A percentile compares a stretch with the other conserved stretches of the same genome.
These are phyloP conservation scores for Rhagologus leucostigma DNA, from an alignment of 2,113 vertebrate genomes.

Conservation along the genomic window DNA sequence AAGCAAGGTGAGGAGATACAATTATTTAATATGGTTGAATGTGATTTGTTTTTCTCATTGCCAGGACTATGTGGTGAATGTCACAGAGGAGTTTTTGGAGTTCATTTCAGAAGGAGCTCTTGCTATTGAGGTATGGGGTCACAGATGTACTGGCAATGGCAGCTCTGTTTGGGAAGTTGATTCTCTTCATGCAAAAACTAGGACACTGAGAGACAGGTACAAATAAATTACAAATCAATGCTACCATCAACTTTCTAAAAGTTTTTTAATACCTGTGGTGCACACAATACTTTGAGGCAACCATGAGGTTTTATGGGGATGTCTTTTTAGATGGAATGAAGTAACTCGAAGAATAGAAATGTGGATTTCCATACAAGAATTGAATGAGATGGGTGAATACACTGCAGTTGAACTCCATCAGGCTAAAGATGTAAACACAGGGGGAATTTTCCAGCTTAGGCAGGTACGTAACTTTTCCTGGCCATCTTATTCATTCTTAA, in stretches of 20 bases:
- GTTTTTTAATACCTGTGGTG: not conserved
- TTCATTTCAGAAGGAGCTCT: conserved; percentile 96
- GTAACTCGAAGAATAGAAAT: conserved; percentile 92
- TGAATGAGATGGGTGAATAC: conserved; percentile 97
- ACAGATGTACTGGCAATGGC: conserved; percentile 91
- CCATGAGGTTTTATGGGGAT: not conserved
- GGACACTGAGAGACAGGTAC: conserved; percentile 89
- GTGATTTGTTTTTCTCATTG: not conserved
- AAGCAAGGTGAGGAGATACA: not conserved
- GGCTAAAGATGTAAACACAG: conserved; percentile 91
- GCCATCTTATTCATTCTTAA: not conserved
- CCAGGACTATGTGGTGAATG: conserved; percentile 89
- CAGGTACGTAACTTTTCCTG: conserved; percentile 75
- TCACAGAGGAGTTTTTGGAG: conserved; percentile 96
- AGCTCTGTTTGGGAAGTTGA: conserved; percentile 87
- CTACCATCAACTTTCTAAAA: not conserved
- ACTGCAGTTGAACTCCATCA: conserved; percentile 88
- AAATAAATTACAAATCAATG: not conserved
- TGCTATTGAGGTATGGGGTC: conserved; percentile 97
- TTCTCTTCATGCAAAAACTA: conserved; percentile 89
- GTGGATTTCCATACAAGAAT: conserved; percentile 90
- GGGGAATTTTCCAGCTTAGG: conserved; percentile 92
- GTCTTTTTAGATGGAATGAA: conserved; percentile 87
- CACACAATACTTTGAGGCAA: not conserved
- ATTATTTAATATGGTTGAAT: not conserved